These are phyloP conservation scores for Triops cancriformis DNA, from an alignment of 1,140 invertebrate species.

Conservation along the genomic window DNA sequence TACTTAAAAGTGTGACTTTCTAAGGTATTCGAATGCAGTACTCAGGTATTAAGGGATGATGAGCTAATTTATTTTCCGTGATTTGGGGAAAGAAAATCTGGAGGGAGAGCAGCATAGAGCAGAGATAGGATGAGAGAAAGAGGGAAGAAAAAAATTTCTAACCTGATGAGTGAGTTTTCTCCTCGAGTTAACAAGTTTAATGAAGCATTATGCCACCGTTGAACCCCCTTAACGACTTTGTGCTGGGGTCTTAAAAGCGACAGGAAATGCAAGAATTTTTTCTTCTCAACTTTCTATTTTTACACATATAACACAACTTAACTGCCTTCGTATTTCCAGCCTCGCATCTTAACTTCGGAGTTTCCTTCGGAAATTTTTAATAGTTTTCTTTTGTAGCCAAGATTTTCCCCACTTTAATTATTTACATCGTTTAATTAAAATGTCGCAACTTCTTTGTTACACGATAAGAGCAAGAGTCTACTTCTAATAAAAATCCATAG, in stretches of 20 bases:
- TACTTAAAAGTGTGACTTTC: too few relatives aligned
- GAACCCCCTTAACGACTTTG: slow-evolving; percentile 8
- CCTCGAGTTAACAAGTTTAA: slow-evolving; percentile 5
- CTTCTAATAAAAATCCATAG: too few relatives aligned
- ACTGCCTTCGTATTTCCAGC: too few relatives aligned
- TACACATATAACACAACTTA: background rate
- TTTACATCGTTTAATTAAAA: too few relatives aligned
- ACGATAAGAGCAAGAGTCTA: too few relatives aligned
- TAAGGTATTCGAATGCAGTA: too few relatives aligned
- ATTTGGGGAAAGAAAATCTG: background rate
- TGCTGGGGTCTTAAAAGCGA: background rate
- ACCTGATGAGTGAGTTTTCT: slow-evolving; percentile 5
- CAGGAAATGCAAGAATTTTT: background rate
- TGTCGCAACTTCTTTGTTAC: too few relatives aligned
- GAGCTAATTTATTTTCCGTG: background rate
- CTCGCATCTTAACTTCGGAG: too few relatives aligned
- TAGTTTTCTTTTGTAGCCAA: too few relatives aligned
- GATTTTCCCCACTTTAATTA: too few relatives aligned
- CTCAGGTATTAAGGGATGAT: background rate
- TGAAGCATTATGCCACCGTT: slow-evolving; percentile 1
- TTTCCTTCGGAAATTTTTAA: too few relatives aligned
- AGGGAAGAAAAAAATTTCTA: background rate
- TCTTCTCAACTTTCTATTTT: background rate
- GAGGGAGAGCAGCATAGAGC: too few relatives aligned
- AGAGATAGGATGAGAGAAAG: background rate